phyloP scores from a whole-genome alignment of 1,140 invertebrate species.

The Heliothis virescens region DNA sequence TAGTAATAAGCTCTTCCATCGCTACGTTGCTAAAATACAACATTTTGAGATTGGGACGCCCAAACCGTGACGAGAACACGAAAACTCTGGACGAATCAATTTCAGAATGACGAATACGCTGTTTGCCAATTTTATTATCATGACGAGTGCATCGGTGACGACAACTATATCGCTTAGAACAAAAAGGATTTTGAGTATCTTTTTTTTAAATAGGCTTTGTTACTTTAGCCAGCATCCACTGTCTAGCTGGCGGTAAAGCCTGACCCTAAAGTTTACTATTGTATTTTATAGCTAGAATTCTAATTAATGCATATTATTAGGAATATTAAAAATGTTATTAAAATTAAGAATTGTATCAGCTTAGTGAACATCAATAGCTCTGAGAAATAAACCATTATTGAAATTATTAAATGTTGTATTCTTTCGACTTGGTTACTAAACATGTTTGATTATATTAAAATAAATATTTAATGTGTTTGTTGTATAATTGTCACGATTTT shows the following conservation, averaged over 20 bases:
- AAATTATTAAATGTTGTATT: constrained; percentile 85
- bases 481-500: not conserved
- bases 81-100: not conserved
- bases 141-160: constrained; percentile 47
- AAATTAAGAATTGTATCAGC: constrained; percentile 85
- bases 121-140: not conserved
- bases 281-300: constrained; percentile 85
- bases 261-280: constrained; percentile 75
- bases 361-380: constrained; percentile 86
- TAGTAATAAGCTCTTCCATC: constrained; percentile 16
- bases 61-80: not conserved
- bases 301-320: constrained; percentile 85
- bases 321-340: constrained; percentile 83
- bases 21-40: constrained; percentile 17
- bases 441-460: constrained; percentile 10
- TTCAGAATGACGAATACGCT: constrained; percentile 7
- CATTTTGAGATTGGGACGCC: not conserved
- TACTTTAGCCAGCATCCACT: constrained; percentile 59
- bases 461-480: not conserved
- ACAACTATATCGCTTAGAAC: constrained; percentile 50
- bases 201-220: constrained; percentile 57
- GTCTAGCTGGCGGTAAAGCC: constrained; percentile 69
- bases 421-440: constrained; percentile 54
- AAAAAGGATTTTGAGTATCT: constrained; percentile 46
- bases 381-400: constrained; percentile 84